Evolutionary conservation across 1,140 invertebrate species (phyloP).

Genomic region (Temnothorax nylanderi): DNA sequence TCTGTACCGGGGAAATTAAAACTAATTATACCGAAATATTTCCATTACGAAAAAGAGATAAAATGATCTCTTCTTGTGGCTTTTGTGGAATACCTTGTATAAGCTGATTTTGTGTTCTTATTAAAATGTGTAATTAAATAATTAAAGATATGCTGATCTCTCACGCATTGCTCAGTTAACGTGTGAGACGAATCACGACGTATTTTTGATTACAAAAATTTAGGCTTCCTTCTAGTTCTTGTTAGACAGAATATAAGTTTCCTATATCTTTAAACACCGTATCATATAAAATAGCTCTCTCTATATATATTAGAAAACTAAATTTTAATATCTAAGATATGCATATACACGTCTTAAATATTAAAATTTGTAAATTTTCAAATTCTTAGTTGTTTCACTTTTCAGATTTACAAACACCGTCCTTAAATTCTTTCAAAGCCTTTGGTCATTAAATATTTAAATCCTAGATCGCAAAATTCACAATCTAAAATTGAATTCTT

Average conservation of each 20-base stretch:
- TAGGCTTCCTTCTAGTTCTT: constrained; percentile 26
- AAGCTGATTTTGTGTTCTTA: constrained; percentile 71
- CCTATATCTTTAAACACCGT: background rate
- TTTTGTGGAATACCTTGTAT: constrained; percentile 71
- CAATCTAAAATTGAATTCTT: background rate
- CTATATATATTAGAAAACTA: background rate
- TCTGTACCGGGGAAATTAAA: constrained; percentile 36
- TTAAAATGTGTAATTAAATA: constrained; percentile 70
- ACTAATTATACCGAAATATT: constrained; percentile 65
- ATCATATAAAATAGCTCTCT: background rate
- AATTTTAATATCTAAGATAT: background rate
- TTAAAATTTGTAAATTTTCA: background rate
- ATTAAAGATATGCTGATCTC: constrained; percentile 45
- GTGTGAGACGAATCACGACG: constrained; percentile 5
- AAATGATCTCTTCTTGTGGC: constrained; percentile 71
- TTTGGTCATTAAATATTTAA: background rate
- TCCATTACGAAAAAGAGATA: constrained; percentile 71
- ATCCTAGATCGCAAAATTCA: constrained; percentile 1
- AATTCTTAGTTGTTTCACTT: background rate
- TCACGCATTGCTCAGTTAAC: constrained; percentile 45
- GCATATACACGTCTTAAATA: background rate
- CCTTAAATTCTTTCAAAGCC: background rate
- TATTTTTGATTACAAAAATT: constrained; percentile 8
- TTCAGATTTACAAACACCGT: background rate
- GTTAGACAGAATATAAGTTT: constrained; percentile 12